These are phyloP conservation scores for Danaus plexippus DNA, from an alignment of 1,140 invertebrate species.

Conservation along the genomic window DNA sequence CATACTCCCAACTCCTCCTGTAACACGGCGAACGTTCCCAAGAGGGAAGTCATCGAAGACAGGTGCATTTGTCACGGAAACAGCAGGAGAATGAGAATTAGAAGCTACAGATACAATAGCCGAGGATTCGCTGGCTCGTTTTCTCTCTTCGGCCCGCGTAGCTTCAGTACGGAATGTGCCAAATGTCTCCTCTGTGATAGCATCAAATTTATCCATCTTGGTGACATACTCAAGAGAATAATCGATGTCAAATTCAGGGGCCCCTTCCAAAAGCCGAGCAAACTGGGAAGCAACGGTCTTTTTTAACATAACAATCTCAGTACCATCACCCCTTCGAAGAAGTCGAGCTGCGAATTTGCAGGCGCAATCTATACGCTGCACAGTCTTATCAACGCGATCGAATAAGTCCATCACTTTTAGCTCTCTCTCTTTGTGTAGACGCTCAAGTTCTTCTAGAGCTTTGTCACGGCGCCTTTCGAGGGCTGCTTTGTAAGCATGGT, in stretches of 20 bases:
- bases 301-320: constrained; percentile 87
- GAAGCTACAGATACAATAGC: constrained; percentile 74
- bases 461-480: constrained; percentile 85
- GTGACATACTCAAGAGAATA: constrained; percentile 87
- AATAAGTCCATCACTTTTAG: constrained; percentile 90
- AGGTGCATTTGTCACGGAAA: constrained; percentile 59
- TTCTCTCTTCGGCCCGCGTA: constrained; percentile 68
- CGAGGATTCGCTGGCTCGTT: constrained; percentile 75
- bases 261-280: constrained; percentile 82
- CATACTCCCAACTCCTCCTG: constrained; percentile 45
- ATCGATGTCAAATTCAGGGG: constrained; percentile 83
- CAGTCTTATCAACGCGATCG: constrained; percentile 83
- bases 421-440: constrained; percentile 87
- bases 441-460: constrained; percentile 82
- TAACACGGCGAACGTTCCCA: constrained; percentile 51
- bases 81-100: constrained; percentile 57
- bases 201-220: constrained; percentile 85
- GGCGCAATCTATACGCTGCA: constrained; percentile 87
- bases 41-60: constrained; percentile 62
- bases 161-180: constrained; percentile 79
- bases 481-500: constrained; percentile 85
- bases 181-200: constrained; percentile 77
- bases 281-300: constrained; percentile 83
- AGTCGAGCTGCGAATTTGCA: constrained; percentile 86
- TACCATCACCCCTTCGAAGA: constrained; percentile 84